These are phyloP conservation scores for Anguilla anguilla DNA, from an alignment of 2,797 vertebrate genomes.

Conservation along the genomic window DNA sequence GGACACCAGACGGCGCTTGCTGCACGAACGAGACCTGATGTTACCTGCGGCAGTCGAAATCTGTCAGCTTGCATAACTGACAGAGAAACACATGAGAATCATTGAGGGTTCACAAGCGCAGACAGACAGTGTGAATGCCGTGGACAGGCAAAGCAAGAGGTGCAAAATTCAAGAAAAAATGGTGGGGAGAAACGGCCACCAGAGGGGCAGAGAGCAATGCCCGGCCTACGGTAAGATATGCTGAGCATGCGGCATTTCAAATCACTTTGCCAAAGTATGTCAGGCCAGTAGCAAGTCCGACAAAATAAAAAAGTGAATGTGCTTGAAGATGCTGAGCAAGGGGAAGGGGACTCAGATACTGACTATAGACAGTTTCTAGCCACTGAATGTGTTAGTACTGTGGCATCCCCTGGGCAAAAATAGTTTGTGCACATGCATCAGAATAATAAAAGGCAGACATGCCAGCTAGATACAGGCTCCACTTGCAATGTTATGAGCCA, in stretches of 20 bases:
- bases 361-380: neutral
- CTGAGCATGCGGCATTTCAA: conserved; percentile 18
- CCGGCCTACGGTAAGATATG: conserved; percentile 33
- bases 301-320: neutral
- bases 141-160: neutral
- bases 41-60: neutral
- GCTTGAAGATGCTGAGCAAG: neutral
- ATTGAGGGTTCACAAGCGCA: no score
- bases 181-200: neutral
- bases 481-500: neutral
- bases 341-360: neutral
- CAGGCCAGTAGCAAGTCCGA: neutral
- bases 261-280: conserved; percentile 42
- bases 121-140: neutral
- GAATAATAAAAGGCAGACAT: conserved; percentile 12
- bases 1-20: neutral
- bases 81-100: neutral
- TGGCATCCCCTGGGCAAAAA: no score
- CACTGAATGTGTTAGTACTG: neutral
- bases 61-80: neutral
- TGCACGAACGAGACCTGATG: neutral
- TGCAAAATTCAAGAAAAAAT: neutral
- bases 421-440: neutral
- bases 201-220: neutral
- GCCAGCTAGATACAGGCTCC: conserved; percentile 14